phyloP scores from a whole-genome alignment of 2,113 vertebrate genomes.

The Megatriorchis doriae region DNA sequence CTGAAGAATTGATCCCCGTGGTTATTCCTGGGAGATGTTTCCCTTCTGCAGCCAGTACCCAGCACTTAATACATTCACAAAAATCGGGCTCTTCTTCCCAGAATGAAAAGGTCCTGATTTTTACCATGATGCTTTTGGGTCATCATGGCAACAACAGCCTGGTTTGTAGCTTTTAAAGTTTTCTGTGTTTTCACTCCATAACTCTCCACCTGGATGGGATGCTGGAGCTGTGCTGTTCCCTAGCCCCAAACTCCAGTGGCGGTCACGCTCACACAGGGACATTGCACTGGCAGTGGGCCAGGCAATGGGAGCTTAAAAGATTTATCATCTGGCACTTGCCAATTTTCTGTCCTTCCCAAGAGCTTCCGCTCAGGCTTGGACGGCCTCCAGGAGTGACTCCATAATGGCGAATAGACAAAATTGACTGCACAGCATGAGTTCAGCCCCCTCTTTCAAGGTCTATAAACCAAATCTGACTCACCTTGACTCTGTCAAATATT shows the following conservation, averaged over 20 bases:
- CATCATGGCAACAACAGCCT: background rate
- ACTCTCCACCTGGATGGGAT: background rate
- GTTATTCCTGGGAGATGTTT: background rate
- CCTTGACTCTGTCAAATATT: background rate
- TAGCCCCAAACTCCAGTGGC: background rate
- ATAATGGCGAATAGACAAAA: background rate
- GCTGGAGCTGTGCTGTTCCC: background rate
- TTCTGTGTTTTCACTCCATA: background rate
- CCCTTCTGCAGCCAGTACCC: background rate
- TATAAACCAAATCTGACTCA: background rate
- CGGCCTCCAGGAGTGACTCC: background rate
- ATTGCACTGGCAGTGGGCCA: background rate
- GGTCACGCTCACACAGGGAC: rapidly evolving
- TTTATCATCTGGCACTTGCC: background rate
- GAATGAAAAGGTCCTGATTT: background rate
- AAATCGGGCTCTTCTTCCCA: background rate
- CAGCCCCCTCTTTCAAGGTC: background rate
- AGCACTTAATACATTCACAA: background rate
- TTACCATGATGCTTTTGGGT: background rate
- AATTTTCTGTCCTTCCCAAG: background rate
- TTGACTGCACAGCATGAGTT: background rate
- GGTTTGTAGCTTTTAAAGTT: background rate
- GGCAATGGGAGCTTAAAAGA: background rate
- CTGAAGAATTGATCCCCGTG: background rate
- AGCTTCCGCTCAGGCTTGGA: background rate